Evolutionary conservation across 2,888 invertebrate genomes (phyloP).

Genomic region (Mactromeris polynyma): DNA sequence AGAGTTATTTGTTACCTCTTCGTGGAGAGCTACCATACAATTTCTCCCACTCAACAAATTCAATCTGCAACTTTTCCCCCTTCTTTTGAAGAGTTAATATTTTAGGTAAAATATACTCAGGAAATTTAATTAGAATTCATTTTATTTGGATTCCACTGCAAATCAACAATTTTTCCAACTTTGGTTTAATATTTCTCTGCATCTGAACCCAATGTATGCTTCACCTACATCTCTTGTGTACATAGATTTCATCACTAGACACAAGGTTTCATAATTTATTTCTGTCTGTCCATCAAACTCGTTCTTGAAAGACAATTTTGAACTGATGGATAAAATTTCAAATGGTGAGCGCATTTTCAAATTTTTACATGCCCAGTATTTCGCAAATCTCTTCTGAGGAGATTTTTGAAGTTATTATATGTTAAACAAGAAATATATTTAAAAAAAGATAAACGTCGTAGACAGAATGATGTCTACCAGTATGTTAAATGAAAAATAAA

Average conservation of each 20-base stretch:
- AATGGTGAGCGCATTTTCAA: too few species aligned
- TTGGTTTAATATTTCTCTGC: neutral
- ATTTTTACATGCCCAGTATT: too few species aligned
- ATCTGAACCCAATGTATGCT: neutral
- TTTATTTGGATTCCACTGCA: neutral
- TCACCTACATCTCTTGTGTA: neutral
- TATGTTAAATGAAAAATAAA: too few species aligned
- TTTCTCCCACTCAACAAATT: neutral
- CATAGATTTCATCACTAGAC: neutral
- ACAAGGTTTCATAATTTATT: too few species aligned
- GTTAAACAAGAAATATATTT: too few species aligned
- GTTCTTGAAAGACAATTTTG: too few species aligned
- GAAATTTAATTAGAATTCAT: neutral
- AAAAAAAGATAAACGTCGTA: too few species aligned
- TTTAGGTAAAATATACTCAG: neutral
- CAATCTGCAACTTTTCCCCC: neutral
- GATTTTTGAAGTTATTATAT: too few species aligned
- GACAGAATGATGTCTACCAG: too few species aligned
- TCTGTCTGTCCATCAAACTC: too few species aligned
- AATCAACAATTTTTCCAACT: neutral
- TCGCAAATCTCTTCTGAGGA: too few species aligned
- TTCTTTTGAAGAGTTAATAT: neutral
- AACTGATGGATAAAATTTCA: too few species aligned
- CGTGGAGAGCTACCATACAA: neutral
- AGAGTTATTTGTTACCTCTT: neutral